Conservation (phyloP, 2,113 vertebrate genomes). For the Ursus arctos region DNA sequence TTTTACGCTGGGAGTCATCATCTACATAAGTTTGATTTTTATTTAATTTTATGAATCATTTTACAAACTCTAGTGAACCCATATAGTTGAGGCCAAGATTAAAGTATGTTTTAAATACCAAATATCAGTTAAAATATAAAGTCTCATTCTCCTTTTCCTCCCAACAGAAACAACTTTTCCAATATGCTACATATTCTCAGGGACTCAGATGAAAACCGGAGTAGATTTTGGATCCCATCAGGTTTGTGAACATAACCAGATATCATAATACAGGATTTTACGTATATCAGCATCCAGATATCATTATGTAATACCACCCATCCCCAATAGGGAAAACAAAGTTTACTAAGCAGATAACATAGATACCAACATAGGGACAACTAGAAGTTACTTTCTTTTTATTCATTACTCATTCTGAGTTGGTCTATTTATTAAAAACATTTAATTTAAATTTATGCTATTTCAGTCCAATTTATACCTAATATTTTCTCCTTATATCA, state of each 20-base stretch:
- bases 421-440: neutral
- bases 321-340: neutral
- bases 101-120: neutral
- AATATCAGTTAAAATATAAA: neutral
- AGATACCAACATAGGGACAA: neutral
- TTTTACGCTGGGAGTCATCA: neutral
- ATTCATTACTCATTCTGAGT: neutral
- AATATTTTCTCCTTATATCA: neutral
- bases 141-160: neutral
- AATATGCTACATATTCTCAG: neutral
- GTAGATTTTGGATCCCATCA: neutral
- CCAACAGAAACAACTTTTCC: neutral
- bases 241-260: neutral
- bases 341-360: neutral
- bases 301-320: neutral
- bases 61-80: neutral
- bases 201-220: neutral
- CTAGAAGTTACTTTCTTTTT: neutral
- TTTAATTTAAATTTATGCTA: neutral
- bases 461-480: neutral
- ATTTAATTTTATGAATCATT: neutral
- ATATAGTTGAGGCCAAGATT: neutral
- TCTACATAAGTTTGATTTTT: neutral
- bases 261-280: neutral
- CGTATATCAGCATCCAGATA: neutral